These are phyloP conservation scores for Vulpes lagopus DNA, from an alignment of 2,113 vertebrate genomes.

Conservation along the genomic window DNA sequence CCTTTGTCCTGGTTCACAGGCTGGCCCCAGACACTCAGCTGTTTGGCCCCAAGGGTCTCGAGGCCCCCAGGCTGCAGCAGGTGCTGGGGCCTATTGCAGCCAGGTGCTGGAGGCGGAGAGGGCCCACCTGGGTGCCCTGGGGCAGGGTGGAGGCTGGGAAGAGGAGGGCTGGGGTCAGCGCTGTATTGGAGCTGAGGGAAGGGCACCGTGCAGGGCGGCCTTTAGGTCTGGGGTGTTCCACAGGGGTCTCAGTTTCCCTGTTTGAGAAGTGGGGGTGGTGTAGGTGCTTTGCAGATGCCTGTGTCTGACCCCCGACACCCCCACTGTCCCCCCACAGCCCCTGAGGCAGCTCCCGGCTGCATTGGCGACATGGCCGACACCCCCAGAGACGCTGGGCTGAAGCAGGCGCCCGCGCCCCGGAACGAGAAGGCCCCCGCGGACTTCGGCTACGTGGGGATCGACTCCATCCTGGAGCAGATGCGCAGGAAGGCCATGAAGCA, in stretches of 20 bases:
- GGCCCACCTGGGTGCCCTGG: not conserved
- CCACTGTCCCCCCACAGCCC: slow-evolving; percentile 67
- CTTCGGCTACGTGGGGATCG: slow-evolving; percentile 97
- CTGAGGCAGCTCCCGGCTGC: slow-evolving; percentile 86
- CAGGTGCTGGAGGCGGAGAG: no score
- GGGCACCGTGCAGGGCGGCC: accelerated
- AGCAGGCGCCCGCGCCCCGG: slow-evolving; percentile 86
- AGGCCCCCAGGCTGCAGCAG: not conserved
- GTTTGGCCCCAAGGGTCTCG: no score
- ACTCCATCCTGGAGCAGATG: slow-evolving; percentile 99
- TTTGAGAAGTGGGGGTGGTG: not conserved
- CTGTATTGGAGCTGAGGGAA: not conserved
- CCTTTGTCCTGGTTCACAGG: not conserved
- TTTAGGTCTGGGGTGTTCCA: not conserved
- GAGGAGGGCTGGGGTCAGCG: not conserved
- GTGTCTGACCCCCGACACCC: accelerated
- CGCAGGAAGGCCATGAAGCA: slow-evolving; percentile 99
- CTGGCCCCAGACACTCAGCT: not conserved
- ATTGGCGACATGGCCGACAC: slow-evolving; percentile 93
- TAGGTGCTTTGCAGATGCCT: accelerated
- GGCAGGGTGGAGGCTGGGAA: not conserved
- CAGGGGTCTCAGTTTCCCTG: not conserved
- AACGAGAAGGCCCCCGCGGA: slow-evolving; percentile 91
- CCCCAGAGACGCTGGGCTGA: slow-evolving; percentile 85
- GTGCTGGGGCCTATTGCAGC: not conserved